These are phyloP conservation scores for Poeciliopsis infans DNA, from an alignment of 2,797 vertebrate genomes.

Conservation along the genomic window DNA sequence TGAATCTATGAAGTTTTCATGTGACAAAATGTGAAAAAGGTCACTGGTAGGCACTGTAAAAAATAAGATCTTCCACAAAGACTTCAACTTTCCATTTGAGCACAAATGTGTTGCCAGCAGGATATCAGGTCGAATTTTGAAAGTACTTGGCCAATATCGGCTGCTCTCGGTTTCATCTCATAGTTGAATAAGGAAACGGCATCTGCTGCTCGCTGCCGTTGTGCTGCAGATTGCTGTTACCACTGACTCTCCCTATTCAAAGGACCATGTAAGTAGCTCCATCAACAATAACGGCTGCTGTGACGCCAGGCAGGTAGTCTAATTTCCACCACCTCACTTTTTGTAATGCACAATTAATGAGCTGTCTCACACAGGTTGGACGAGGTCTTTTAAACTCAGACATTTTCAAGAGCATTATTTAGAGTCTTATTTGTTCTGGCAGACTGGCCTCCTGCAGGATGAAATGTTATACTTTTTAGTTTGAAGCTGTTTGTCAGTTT, in stretches of 20 bases:
- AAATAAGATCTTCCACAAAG: neutral
- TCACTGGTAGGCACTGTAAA: neutral
- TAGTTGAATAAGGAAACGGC: slow-evolving; percentile 58
- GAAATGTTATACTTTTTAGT: slow-evolving; percentile 47
- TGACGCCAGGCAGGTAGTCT: slow-evolving; percentile 65
- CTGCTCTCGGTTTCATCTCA: slow-evolving; percentile 55
- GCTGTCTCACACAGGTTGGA: slow-evolving; percentile 50
- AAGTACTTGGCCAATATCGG: slow-evolving; percentile 24
- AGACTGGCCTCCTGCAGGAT: slow-evolving; percentile 45
- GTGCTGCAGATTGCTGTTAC: slow-evolving; percentile 54
- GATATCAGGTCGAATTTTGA: slow-evolving; percentile 19
- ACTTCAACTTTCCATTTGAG: slow-evolving; percentile 20
- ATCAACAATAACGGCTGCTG: slow-evolving; percentile 59
- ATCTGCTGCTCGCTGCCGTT: slow-evolving; percentile 52
- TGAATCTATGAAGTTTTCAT: neutral
- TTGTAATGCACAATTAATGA: slow-evolving; percentile 74
- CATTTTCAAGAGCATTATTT: slow-evolving; percentile 44
- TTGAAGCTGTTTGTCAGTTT: slow-evolving; percentile 38
- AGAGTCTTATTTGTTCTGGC: slow-evolving; percentile 50
- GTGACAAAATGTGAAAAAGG: neutral
- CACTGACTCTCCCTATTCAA: slow-evolving; percentile 51
- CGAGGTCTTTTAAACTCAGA: slow-evolving; percentile 48
- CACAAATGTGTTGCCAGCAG: slow-evolving; percentile 28
- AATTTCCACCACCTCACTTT: slow-evolving; percentile 44
- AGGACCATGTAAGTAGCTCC: slow-evolving; percentile 45